Conservation (phyloP, 2,797 vertebrate genomes). For the Acanthiza pusilla region DNA sequence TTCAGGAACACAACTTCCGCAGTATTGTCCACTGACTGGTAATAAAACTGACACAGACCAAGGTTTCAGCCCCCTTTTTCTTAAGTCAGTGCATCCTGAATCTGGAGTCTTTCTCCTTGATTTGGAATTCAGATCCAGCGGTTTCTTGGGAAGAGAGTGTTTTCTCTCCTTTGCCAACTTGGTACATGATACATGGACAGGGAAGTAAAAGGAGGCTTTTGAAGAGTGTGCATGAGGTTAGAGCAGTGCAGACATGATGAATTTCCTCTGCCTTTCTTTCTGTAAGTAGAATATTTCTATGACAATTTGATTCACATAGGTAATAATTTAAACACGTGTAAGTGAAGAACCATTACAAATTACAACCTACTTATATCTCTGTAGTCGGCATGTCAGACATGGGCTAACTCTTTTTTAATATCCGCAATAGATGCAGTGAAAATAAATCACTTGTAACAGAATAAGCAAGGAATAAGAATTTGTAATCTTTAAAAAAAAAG, state of each 20-base stretch:
- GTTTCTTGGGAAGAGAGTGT: not conserved
- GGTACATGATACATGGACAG: accelerated
- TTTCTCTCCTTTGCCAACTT: not conserved
- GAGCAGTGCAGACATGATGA: not conserved
- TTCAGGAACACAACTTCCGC: not conserved
- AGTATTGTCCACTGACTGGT: not conserved
- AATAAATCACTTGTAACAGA: not conserved
- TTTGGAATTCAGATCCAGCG: not conserved
- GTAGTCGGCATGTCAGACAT: not conserved
- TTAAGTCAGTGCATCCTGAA: not conserved
- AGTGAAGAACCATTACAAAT: not conserved
- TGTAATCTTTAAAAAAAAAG: not conserved
- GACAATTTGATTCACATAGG: not conserved
- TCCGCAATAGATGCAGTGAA: not conserved
- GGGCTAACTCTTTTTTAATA: not conserved
- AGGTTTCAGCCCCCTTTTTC: not conserved
- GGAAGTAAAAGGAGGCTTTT: not conserved
- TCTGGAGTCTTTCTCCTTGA: not conserved
- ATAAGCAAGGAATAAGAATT: not conserved
- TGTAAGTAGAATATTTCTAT: not conserved
- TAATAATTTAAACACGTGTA: not conserved
- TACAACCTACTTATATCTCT: not conserved
- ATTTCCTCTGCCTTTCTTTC: not conserved
- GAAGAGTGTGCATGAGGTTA: not conserved
- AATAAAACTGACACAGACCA: not conserved